phyloP scores from a whole-genome alignment of 1,140 invertebrate genomes.

The Pinna nobilis region DNA sequence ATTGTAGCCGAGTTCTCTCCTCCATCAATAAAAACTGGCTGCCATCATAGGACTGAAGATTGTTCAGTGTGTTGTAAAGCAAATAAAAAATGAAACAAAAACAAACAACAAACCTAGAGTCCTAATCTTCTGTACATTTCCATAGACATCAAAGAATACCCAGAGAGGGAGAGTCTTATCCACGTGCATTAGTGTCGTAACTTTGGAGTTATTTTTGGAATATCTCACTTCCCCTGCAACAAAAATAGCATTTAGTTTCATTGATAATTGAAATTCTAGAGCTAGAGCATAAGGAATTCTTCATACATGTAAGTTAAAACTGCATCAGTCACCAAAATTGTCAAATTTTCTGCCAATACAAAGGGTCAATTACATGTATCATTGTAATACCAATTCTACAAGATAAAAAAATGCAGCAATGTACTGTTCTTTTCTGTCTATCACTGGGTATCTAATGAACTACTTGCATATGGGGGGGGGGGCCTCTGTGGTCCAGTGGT shows the following conservation, averaged over 20 bases:
- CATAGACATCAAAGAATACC: slow-evolving; percentile 97
- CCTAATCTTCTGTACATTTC: slow-evolving; percentile 90
- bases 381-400: no score
- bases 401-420: not conserved
- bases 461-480: not conserved
- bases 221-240: slow-evolving; percentile 88
- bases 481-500: no score
- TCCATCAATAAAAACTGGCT: no score
- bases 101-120: slow-evolving; percentile 78
- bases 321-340: not conserved
- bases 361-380: no score
- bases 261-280: no score
- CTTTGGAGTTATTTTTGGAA: slow-evolving; percentile 88
- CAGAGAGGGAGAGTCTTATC: slow-evolving; percentile 88
- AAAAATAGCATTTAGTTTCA: slow-evolving; percentile 6
- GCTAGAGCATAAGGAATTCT: no score
- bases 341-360: not conserved
- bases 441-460: not conserved
- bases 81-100: no score
- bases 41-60: no score
- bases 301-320: not conserved
- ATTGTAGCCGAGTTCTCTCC: no score
- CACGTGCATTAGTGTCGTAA: slow-evolving; percentile 93
- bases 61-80: no score
- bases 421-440: not conserved